Percentiles rank a stretch among this genome's conserved stretches.
Evolutionary conservation across 2,113 vertebrate genomes (phyloP).

Genomic region (Leptobrachium leishanense): DNA sequence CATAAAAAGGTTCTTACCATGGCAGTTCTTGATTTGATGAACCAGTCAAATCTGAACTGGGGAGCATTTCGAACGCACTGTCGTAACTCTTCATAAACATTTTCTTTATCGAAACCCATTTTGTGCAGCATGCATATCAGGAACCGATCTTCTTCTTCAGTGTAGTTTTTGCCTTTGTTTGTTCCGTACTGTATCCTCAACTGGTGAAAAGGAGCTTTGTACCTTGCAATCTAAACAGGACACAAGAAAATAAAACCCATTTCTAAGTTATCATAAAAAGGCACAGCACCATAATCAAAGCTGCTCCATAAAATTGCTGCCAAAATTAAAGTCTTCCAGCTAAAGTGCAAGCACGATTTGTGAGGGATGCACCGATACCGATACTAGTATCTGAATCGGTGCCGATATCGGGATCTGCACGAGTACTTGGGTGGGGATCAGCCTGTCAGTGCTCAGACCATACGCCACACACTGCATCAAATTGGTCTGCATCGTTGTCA

Average conservation of each 20-base stretch:
- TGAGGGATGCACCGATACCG: no score
- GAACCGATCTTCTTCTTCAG: constrained; percentile 85
- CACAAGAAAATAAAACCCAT: background rate
- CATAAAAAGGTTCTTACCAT: constrained; percentile 70
- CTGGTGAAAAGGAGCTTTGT: constrained; percentile 88
- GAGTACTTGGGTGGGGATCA: no score
- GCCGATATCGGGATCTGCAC: no score
- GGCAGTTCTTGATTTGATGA: constrained; percentile 87
- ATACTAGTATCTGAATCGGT: no score
- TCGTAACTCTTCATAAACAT: constrained; percentile 83
- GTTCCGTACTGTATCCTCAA: constrained; percentile 85
- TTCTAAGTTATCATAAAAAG: no score
- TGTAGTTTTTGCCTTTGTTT: constrained; percentile 89
- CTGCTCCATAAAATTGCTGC: no score
- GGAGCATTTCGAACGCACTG: constrained; percentile 87
- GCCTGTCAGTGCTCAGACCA: no score
- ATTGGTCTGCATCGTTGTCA: no score
- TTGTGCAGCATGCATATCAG: constrained; percentile 89
- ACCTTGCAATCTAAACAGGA: constrained; percentile 77
- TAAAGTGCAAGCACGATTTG: no score
- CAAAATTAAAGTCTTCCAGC: no score
- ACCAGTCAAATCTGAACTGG: constrained; percentile 89
- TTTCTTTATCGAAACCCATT: constrained; percentile 89
- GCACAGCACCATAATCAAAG: no score
- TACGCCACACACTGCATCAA: no score